Percentiles rank a stretch among this genome's conserved stretches.
Conservation (phyloP, 35 echinoderm and acorn worm species). For the Strongylocentrotus purpuratus region DNA sequence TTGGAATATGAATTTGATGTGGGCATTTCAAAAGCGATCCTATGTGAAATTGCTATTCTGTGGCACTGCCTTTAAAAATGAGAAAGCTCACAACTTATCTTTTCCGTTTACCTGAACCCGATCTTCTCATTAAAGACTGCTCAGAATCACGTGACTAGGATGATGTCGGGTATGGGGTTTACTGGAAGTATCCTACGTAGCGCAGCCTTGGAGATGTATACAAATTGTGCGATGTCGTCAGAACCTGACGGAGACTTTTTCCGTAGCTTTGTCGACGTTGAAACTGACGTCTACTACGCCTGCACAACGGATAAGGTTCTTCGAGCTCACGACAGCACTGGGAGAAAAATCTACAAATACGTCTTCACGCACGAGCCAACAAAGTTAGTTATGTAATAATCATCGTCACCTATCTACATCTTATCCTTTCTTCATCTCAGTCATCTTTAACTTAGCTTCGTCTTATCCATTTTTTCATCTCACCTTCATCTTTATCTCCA, state of each 20-base stretch:
- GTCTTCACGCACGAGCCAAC: background rate
- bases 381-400: background rate
- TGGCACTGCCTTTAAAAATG: no score
- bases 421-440: no score
- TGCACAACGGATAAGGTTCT: background rate
- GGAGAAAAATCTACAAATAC: background rate
- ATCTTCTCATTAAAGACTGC: background rate
- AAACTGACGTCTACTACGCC: background rate
- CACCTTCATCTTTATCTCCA: no score
- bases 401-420: no score
- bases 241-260: background rate
- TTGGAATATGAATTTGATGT: no score
- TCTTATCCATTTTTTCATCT: no score
- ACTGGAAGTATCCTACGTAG: background rate
- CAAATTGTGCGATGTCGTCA: background rate
- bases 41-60: no score
- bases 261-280: background rate
- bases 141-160: background rate
- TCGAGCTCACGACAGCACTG: background rate
- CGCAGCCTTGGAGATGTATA: background rate
- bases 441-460: no score
- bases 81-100: no score
- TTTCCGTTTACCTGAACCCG: background rate
- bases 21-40: no score
- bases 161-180: background rate